A percentile compares a stretch with the other conserved stretches of the same genome.
Evolutionary conservation across 2,888 invertebrate genomes (phyloP).

Genomic region (Ochropacha duplaris): DNA sequence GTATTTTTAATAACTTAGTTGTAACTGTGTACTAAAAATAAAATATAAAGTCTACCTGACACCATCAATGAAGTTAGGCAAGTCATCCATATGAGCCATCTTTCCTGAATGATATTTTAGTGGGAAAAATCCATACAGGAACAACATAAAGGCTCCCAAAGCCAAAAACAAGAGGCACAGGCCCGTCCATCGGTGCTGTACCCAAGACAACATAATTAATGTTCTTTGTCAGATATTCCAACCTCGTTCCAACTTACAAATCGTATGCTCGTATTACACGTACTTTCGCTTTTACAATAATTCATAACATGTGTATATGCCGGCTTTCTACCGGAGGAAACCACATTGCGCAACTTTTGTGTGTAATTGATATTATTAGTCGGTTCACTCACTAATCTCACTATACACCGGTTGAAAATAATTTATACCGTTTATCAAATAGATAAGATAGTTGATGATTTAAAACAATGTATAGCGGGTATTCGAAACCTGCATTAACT

Average conservation of each 20-base stretch:
- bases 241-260: constrained; percentile 13
- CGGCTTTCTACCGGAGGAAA: constrained; percentile 25
- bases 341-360: constrained; percentile 46
- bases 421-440: background rate
- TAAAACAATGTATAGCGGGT: too few species aligned
- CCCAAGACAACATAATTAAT: constrained; percentile 61
- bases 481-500: background rate
- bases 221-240: background rate
- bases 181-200: constrained; percentile 72
- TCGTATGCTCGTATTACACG: background rate
- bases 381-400: background rate
- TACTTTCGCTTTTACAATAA: constrained; percentile 37
- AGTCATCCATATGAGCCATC: constrained; percentile 73
- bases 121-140: constrained; percentile 85
- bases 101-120: constrained; percentile 78
- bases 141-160: constrained; percentile 68
- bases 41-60: constrained; percentile 68
- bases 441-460: background rate
- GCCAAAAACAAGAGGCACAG: constrained; percentile 65
- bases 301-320: constrained; percentile 29
- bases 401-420: background rate
- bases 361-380: constrained; percentile 28
- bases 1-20: too few species aligned
- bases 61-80: constrained; percentile 79
- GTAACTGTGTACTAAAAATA: background rate